Conservation (phyloP, 2,888 invertebrate species). For the Acanthosepion lycidas region DNA sequence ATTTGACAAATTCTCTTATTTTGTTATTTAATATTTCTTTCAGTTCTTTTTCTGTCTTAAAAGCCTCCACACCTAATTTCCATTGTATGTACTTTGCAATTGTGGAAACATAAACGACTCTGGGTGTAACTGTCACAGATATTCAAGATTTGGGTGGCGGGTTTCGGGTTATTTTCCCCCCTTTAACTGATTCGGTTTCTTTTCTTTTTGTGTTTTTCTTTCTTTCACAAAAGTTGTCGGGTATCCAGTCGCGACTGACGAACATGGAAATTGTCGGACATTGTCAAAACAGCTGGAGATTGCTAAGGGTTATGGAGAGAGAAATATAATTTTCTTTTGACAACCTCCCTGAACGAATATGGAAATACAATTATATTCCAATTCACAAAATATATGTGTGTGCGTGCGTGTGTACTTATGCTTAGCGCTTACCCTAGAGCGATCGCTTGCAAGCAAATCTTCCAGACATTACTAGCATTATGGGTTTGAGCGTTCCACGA, state of each 20-base stretch:
- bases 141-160: background rate
- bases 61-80: constrained; percentile 1
- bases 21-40: background rate
- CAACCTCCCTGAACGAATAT: background rate
- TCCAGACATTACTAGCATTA: too few species aligned
- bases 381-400: background rate
- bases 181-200: background rate
- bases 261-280: constrained; percentile 33
- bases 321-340: constrained; percentile 16
- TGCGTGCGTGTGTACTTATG: too few species aligned
- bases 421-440: too few species aligned
- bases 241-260: background rate
- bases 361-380: background rate
- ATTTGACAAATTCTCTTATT: background rate
- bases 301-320: background rate
- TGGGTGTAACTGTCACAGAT: constrained; percentile 4
- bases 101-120: background rate
- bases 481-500: too few species aligned
- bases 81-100: constrained; percentile 11
- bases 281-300: background rate
- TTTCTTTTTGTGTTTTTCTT: background rate
- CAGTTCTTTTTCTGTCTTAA: background rate
- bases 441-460: too few species aligned
- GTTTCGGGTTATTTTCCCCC: background rate
- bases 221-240: background rate